Evolutionary conservation across 1,140 invertebrate species (phyloP).

Genomic region (Pseudomyrmex flavicornis): DNA sequence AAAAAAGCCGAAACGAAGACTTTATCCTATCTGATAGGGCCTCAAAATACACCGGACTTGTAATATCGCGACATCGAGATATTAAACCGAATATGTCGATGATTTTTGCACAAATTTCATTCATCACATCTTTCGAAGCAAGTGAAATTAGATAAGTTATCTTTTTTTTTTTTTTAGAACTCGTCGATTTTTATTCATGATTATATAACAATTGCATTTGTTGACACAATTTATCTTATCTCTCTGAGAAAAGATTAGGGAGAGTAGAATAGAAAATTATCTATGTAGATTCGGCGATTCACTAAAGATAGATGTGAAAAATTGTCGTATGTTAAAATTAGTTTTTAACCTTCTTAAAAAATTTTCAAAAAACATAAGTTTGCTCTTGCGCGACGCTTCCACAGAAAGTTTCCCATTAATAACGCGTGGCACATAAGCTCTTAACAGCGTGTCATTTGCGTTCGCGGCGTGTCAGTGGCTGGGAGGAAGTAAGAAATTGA

Average conservation of each 20-base stretch:
- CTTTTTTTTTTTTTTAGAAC: no score
- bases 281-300: background rate
- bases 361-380: background rate
- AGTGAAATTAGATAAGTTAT: no score
- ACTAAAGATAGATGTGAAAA: background rate
- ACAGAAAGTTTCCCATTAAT: constrained; percentile 23
- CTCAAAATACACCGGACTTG: constrained; percentile 27
- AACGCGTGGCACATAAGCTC: constrained; percentile 21
- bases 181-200: no score
- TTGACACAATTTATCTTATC: background rate
- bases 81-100: background rate
- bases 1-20: constrained; percentile 70
- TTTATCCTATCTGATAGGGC: constrained; percentile 40
- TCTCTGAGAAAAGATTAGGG: background rate
- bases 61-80: constrained; percentile 33
- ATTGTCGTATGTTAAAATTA: constrained; percentile 1
- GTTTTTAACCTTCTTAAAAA: background rate
- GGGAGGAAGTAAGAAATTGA: constrained; percentile 62
- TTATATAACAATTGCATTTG: background rate
- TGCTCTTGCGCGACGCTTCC: background rate
- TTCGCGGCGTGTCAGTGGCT: constrained; percentile 33
- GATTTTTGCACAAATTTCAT: background rate
- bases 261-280: no score
- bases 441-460: constrained; percentile 48
- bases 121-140: no score